Base-by-base conservation (phyloP, 2,797 vertebrate genomes). In the Brotula barbata region DNA sequence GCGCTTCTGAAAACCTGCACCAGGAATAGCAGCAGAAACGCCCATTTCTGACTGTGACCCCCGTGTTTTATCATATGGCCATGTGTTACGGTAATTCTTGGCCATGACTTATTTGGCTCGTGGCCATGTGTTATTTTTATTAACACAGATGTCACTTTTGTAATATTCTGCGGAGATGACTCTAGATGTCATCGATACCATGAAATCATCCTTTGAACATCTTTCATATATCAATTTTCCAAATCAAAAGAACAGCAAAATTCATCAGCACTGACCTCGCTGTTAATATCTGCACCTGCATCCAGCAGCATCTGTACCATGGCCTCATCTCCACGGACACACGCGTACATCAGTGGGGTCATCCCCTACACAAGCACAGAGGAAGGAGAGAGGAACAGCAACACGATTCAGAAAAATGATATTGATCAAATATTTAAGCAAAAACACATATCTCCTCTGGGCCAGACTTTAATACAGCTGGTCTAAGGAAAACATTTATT, bases 251-350 rank as follows among this genome's bases (percentile, higher is more conserved):
- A 31, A 31, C 33, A 56, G 46, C 40, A 76, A 65, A 41, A 7
- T 16, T 69, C 13, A 23, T 22, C 7, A 19, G 33, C 73, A 89
- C 94, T 93, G 78, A 98, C 96, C 96, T 98, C 96, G 65, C 93
- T 94, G 88, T 98, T 97, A 76, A 99, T 94, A 78, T 97, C 93
- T 50, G 97, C 97, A 88, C 96, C 97, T 15, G 96, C 95, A 74
- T 99, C 97, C 89, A 99, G 92, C 85, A 99, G 90, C 96, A 98
- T 97, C 91, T 99, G 97, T 40, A 99, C 97, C 96, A 99, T 99
- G 40, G 97, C 97, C 86, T 99, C 96, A 53, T 99, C 97, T 60
- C 97, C 97, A 42, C 94, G 93, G 81, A 95, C 94, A 74, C 97
- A 99, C 44, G 97, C 95, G 9, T 98, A 98, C 97, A 99, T 99